Base-by-base conservation (phyloP, 2,113 vertebrate species). In the Cricetomys ansorgei region DNA sequence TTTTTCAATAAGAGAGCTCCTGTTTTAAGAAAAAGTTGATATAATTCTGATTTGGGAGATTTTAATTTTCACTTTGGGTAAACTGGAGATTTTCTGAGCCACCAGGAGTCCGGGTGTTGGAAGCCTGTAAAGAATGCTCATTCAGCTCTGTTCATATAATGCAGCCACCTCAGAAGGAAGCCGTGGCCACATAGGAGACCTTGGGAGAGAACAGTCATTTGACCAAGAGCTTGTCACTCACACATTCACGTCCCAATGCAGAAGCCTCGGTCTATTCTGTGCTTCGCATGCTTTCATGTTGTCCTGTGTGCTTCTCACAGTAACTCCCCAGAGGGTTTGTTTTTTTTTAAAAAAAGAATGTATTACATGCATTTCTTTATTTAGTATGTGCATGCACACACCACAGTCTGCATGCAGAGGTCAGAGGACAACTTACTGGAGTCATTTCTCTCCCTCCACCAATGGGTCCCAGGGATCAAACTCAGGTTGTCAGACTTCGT, bases 1-100 rank as follows among this genome's bases (percentile, higher is more conserved):
- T 85, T 88, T 92, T 87, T 89, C 48, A 45, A 19, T 50, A 76
- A 90, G 12, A 91, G 31, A 43, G 62, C 48, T 73, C 94, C 5
- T 57, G 37, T 94, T 83, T 92, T 94, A 92, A 84, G 64, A 50
- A 40, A 80, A 94, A 92, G 53, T 15, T 86, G 9, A 76, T 29
- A 37, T 70, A 89, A 53, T 88, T 65, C 65, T 55, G 15, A 57
- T 77, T 96, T 96, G 75, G 15, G 76, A 65, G 76, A 9, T 87
- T 90, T 84, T 29, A 84, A 53, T 34, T 72, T 91, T 86, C 76
- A 89, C 45, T 88, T 75, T 91, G 70, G 19, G 37, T 43, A 89
- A 86, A 81, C 69, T 64, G 19, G 43, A 67, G 88, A 89, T 59
- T 85, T 67, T 45, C 55, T 87, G 8, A 50, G 43, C 34, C 48